Conservation (phyloP, 2,113 vertebrate species). For the Perognathus longimembris region DNA sequence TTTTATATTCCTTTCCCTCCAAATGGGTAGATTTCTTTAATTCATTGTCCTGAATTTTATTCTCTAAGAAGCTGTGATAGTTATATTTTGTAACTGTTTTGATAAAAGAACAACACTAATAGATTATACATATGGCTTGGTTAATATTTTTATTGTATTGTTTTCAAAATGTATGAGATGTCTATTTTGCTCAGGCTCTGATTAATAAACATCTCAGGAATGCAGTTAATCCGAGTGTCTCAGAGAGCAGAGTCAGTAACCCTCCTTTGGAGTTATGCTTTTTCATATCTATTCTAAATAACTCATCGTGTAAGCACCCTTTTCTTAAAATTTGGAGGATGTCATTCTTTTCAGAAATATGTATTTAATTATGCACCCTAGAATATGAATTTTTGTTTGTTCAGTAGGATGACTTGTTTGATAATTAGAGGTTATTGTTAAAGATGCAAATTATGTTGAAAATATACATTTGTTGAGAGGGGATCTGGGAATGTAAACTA, state of each 20-base stretch:
- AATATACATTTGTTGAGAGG: conserved; percentile 73
- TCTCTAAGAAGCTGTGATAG: neutral
- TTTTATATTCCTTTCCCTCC: neutral
- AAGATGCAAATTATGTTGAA: conserved; percentile 76
- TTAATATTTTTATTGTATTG: conserved; percentile 31
- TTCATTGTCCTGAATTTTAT: conserved; percentile 54
- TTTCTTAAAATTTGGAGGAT: conserved; percentile 62
- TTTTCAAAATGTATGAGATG: conserved; percentile 53
- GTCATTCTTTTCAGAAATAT: conserved; percentile 62
- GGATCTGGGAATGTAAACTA: conserved; percentile 73
- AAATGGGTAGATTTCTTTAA: conserved; percentile 27
- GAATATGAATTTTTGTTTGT: conserved; percentile 54
- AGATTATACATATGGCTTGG: conserved; percentile 35
- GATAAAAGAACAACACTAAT: neutral
- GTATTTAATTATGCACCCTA: conserved; percentile 42
- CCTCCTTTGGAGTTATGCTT: conserved; percentile 31
- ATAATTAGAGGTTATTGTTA: conserved; percentile 71
- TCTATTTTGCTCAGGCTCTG: neutral
- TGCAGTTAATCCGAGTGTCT: conserved; percentile 14
- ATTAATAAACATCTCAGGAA: conserved; percentile 8
- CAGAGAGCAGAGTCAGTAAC: conserved; percentile 37
- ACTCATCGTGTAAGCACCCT: neutral
- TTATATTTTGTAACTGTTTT: neutral
- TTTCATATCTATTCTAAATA: conserved; percentile 39
- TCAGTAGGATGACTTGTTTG: conserved; percentile 29